Evolutionary conservation across 2,797 vertebrate species (phyloP).

Genomic region (Columba guinea): DNA sequence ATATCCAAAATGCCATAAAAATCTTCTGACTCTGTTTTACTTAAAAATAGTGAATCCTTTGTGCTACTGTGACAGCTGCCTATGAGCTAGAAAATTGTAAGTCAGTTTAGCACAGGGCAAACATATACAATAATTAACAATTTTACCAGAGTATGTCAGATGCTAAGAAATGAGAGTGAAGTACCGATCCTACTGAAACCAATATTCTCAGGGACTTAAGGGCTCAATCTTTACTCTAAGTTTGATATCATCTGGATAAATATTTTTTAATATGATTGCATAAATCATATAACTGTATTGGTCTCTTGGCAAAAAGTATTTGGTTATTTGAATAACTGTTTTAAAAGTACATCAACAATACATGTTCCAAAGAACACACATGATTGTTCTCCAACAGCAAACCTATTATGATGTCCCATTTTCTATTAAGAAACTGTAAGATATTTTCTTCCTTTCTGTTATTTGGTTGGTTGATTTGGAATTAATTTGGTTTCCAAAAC

Average conservation of each 20-base stretch:
- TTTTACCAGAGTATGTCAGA: not conserved
- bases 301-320: not conserved
- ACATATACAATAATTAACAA: not conserved
- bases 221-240: not conserved
- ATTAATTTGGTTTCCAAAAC: not conserved
- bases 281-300: not conserved
- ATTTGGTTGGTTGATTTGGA: not conserved
- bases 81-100: not conserved
- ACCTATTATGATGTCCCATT: not conserved
- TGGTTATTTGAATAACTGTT: not conserved
- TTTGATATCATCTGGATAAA: not conserved
- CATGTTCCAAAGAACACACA: not conserved
- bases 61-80: not conserved
- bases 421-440: not conserved
- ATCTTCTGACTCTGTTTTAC: not conserved
- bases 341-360: not conserved
- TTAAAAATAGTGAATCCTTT: not conserved
- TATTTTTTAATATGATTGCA: not conserved
- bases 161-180: not conserved
- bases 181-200: not conserved
- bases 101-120: not conserved
- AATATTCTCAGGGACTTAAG: not conserved
- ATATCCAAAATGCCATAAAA: not conserved
- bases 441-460: not conserved
- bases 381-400: not conserved